A percentile compares a stretch with the other conserved stretches of the same genome.
Evolutionary conservation across 2,888 invertebrate genomes (phyloP).

Genomic region (Pachliopta kotzebuea): DNA sequence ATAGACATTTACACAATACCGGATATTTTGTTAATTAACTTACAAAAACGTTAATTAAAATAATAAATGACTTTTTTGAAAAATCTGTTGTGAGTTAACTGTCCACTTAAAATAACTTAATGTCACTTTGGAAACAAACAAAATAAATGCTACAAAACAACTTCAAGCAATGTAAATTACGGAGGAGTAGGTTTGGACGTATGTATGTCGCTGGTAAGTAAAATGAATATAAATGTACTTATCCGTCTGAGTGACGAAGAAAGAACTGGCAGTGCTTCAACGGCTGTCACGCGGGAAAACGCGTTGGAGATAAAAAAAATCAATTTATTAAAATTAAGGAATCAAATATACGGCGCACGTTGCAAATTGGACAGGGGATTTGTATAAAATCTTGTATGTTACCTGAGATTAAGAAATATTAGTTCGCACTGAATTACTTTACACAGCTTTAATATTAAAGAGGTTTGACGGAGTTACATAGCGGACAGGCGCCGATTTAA

Average conservation of each 20-base stretch:
- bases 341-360: slow-evolving; percentile 27
- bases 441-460: slow-evolving; percentile 27
- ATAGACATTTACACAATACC: slow-evolving; percentile 10
- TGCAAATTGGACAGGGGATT: slow-evolving; percentile 30
- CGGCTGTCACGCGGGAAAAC: slow-evolving; percentile 26
- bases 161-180: background rate
- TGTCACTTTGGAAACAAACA: background rate
- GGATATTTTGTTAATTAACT: slow-evolving; percentile 5
- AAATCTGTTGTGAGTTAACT: too few relatives aligned
- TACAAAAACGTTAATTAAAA: background rate
- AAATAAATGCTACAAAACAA: background rate
- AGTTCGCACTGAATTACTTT: slow-evolving; percentile 27
- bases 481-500: slow-evolving; percentile 4
- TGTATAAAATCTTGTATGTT: slow-evolving; percentile 29
- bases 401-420: slow-evolving; percentile 30
- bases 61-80: background rate
- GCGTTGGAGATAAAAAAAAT: slow-evolving; percentile 25
- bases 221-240: slow-evolving; percentile 25
- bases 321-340: slow-evolving; percentile 29
- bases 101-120: too few relatives aligned
- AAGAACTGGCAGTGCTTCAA: slow-evolving; percentile 28
- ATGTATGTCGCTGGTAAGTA: slow-evolving; percentile 17
- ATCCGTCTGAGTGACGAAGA: slow-evolving; percentile 17
- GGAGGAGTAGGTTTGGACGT: background rate
- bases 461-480: slow-evolving; percentile 1